Evolutionary conservation across 1,140 invertebrate genomes (phyloP), one percentile per base, ranked within the genome.

Genomic region (Odontomachus brunneus): DNA sequence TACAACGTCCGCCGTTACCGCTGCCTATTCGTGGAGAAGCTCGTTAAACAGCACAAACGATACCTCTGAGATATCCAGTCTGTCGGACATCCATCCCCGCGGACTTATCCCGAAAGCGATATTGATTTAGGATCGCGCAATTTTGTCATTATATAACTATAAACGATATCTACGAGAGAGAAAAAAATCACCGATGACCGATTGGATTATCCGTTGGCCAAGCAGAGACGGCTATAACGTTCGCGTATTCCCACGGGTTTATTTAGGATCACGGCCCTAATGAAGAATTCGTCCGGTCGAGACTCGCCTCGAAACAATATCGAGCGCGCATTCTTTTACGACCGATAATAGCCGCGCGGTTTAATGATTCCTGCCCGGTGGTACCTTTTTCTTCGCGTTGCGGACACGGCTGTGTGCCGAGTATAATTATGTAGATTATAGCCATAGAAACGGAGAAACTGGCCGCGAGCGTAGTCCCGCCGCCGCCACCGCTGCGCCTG

Each of bases 381-480:
- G 63, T 53, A 65, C 82, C 75, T 67, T 72, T 59, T 72, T 55
- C 60, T 55, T 80, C 17, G 33, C 29, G 17, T 83, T 67, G 55
- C 65, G 82, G 69, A 82, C 82, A 87, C 38, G 71, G 11, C 72
- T 24, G 38, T 24, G 38, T 33, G 49, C 51, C 74, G 57, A 75
- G 83, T 72, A 71, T 78, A 88, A 89, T 89, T 89, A 89, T 89
- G 87, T 84, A 89, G 86, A 89, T 88, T 88, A 86, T 72, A 74
- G 76, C 78, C 55, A 67, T 85, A 81, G 85, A 85, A 84, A 84
- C 82, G 72, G 82, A 78, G 87, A 88, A 87, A 87, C 85, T 87
- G 71, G 72, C 85, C 71, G 63, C 66, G 51, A 76, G 69, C 87
- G 71, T 83, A 86, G 60, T 67, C 65, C 66, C 74, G 57, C 5